Percentiles rank a stretch among this genome's conserved stretches.
phyloP scores from a whole-genome alignment of 1,140 invertebrate species.

The Zaprionus gabonicus region DNA sequence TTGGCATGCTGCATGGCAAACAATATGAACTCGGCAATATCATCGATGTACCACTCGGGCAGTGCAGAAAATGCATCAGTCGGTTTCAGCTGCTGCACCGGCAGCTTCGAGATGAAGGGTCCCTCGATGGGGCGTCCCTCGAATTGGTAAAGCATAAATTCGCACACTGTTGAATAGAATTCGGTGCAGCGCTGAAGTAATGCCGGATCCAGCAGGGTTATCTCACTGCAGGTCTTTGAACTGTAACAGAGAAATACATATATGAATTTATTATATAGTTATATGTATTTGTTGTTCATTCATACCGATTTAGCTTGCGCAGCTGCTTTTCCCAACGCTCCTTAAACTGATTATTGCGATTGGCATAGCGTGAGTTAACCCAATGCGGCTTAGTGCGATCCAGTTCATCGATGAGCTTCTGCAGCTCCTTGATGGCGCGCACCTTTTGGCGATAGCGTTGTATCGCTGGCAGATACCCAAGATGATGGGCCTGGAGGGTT shows the following conservation, averaged over 20 bases:
- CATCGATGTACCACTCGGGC: constrained; percentile 98
- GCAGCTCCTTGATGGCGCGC: constrained; percentile 94
- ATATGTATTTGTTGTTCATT: too few relatives aligned
- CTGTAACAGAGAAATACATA: constrained; percentile 81
- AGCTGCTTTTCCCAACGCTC: constrained; percentile 94
- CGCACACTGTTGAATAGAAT: constrained; percentile 94
- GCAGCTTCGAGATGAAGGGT: constrained; percentile 81
- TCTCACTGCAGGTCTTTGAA: constrained; percentile 94
- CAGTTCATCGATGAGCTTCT: constrained; percentile 95
- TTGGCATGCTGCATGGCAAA: constrained; percentile 95
- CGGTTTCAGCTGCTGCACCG: constrained; percentile 87
- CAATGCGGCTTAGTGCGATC: constrained; percentile 92
- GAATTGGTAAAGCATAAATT: constrained; percentile 89
- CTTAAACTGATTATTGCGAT: constrained; percentile 92
- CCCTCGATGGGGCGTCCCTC: constrained; percentile 85
- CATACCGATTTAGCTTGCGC: constrained; percentile 88
- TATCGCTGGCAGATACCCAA: constrained; percentile 94
- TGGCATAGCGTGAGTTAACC: constrained; percentile 90
- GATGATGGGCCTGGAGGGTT: constrained; percentile 96
- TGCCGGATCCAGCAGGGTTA: constrained; percentile 92
- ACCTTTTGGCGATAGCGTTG: constrained; percentile 94
- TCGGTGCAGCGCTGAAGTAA: constrained; percentile 91
- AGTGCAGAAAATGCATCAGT: constrained; percentile 93
- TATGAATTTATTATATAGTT: neutral
- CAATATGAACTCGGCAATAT: constrained; percentile 97